These are phyloP conservation scores for Alca torda DNA, from an alignment of 2,797 vertebrate genomes.

Conservation along the genomic window DNA sequence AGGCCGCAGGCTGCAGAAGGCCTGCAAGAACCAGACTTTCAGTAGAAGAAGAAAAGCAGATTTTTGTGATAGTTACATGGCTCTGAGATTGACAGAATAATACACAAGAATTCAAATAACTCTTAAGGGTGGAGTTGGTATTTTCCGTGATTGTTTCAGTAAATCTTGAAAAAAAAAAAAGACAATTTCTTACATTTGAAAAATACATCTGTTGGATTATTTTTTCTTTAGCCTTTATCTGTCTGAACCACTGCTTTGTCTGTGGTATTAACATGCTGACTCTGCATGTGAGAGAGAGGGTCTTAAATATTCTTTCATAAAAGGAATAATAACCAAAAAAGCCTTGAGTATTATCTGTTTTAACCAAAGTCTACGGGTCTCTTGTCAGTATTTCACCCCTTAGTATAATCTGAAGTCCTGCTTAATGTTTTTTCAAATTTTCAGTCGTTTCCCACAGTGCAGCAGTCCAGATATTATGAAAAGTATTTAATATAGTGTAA, in stretches of 20 bases:
- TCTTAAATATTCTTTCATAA: slow-evolving; percentile 54
- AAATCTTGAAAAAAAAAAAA: too few species aligned
- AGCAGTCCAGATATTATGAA: not conserved
- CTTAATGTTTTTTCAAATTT: slow-evolving; percentile 13
- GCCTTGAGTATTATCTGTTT: slow-evolving; percentile 29
- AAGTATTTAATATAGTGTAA: not conserved
- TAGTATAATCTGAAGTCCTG: not conserved
- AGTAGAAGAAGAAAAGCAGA: not conserved
- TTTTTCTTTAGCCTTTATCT: slow-evolving; percentile 34
- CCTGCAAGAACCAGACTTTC: not conserved
- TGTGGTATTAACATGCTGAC: slow-evolving; percentile 1
- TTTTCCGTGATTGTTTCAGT: not conserved
- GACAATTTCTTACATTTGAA: not conserved
- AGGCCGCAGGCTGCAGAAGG: not conserved
- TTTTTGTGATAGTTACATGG: not conserved
- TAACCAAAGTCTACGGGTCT: slow-evolving; percentile 5
- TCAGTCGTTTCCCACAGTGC: not conserved
- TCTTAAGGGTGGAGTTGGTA: not conserved
- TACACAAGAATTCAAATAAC: not conserved
- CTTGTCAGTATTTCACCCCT: slow-evolving; percentile 12
- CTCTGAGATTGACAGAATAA: not conserved
- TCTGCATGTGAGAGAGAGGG: slow-evolving; percentile 32
- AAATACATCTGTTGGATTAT: not conserved
- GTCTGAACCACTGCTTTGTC: slow-evolving; percentile 14
- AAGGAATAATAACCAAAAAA: slow-evolving; percentile 11